Percentiles rank a stretch among this genome's conserved stretches.
These are phyloP conservation scores for Drosophila quadrilineata DNA, from an alignment of 1,140 invertebrate genomes.

Conservation along the genomic window DNA sequence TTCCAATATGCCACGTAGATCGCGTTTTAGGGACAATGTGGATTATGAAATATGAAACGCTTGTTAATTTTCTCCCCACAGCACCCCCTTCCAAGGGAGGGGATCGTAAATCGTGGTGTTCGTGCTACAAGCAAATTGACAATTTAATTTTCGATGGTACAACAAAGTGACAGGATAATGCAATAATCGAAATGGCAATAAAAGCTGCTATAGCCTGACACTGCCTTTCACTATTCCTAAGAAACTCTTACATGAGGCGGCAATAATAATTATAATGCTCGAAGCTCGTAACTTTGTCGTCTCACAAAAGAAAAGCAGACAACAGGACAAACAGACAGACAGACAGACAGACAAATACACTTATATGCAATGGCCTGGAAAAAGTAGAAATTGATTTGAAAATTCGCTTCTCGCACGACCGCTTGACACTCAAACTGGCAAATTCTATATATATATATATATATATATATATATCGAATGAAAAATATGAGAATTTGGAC, in stretches of 20 bases:
- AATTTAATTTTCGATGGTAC: conserved; percentile 67
- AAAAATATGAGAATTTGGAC: not conserved
- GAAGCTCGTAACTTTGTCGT: too few relatives aligned
- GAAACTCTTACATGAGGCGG: not conserved
- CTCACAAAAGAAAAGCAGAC: not conserved
- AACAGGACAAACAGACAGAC: not conserved
- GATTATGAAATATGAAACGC: conserved; percentile 13
- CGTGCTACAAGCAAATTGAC: conserved; percentile 60
- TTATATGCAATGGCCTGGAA: conserved; percentile 14
- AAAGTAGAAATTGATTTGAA: conserved; percentile 33
- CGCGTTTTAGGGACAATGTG: not conserved
- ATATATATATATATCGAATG: too few relatives aligned
- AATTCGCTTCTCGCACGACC: conserved; percentile 19
- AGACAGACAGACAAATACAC: not conserved
- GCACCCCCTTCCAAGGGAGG: not conserved
- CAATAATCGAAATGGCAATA: conserved; percentile 58
- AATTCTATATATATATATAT: too few relatives aligned
- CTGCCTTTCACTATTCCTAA: conserved; percentile 24
- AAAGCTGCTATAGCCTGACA: conserved; percentile 43
- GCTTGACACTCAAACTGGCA: conserved; percentile 33
- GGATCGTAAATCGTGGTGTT: not conserved
- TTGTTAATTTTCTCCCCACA: not conserved
- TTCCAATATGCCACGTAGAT: too few relatives aligned
- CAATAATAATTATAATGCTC: too few relatives aligned
- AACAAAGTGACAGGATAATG: conserved; percentile 65